Evolutionary conservation across 2,888 invertebrate species (phyloP), one percentile per base, ranked within the genome.

Genomic region (Agrochola litura): DNA sequence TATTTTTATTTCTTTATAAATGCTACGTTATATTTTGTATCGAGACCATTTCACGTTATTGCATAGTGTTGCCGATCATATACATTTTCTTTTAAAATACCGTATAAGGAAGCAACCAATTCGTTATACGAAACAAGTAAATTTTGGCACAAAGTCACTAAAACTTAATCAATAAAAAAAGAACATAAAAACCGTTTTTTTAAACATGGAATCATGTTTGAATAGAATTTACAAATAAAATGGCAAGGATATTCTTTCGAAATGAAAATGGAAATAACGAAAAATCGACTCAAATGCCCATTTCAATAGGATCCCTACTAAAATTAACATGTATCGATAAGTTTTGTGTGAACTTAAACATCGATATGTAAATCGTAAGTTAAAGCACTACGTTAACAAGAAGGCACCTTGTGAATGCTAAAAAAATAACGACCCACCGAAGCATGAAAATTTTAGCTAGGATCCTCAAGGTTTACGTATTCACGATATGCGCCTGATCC

Each of bases 401-500:
- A 86, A 92, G 92, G 91, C 91, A 92, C 91, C 81, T 76, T 79
- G 91, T 91, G 90, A 89, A 85, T 88, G 71, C 65, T 76, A 75
- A 82, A 49, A 68, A 69, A 81, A 74, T 80, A 76, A 72, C 16
- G 30, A 63, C 69, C 52, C 73, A 85, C 84, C 86, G 86, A 80
- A 88, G 76, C 90, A 90, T 90, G 90, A 69, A 41, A 82, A 91
- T 86, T 91, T 91, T 87, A 89, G 83, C 85, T 25, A 65, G 72
- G 76, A 77, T n/a, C 72, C 83, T 85, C 54, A 86, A 90, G 91
- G 91, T 91, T 91, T 91, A 91, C 91, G 86, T 91, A 91, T 86
- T 81, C 74, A 81, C 84, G 88, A 90, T 91, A 89, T 89, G 88
- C 83, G 88, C 81, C 84, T 82, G 83, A 79, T 79, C 85, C 77